These are phyloP conservation scores for Peromyscus aztecus DNA, from an alignment of 2,797 vertebrate species.

Conservation along the genomic window DNA sequence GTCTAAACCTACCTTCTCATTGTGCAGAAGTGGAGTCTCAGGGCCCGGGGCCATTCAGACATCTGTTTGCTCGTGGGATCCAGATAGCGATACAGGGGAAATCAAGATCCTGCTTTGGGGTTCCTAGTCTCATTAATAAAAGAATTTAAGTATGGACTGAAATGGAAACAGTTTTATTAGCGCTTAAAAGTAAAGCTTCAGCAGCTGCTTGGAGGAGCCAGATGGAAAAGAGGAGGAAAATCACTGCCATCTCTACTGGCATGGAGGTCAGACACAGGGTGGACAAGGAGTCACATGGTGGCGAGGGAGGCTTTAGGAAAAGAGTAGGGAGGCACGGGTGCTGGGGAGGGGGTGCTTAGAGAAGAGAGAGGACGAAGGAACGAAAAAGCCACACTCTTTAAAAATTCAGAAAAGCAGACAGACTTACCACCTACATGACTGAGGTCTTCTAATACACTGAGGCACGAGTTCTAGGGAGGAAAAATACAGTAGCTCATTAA, in stretches of 20 bases:
- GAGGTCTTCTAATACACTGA: background rate
- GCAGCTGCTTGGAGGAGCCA: background rate
- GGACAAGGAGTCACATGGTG: background rate
- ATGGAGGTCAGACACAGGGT: background rate
- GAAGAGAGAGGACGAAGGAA: background rate
- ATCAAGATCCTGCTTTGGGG: background rate
- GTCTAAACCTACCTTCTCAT: constrained; percentile 1
- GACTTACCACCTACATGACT: background rate
- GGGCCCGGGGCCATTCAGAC: background rate
- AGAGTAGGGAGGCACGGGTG: background rate
- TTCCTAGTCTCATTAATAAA: background rate
- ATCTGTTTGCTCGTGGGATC: background rate
- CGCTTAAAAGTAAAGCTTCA: background rate
- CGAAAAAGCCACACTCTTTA: background rate
- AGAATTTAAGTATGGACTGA: background rate
- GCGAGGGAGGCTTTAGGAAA: background rate
- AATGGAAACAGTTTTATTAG: background rate
- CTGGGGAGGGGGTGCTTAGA: background rate
- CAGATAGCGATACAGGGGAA: background rate
- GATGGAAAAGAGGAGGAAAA: background rate
- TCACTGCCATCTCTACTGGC: background rate
- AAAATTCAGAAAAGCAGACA: background rate
- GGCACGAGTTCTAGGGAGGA: background rate
- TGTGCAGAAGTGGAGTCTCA: background rate
- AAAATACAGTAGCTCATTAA: background rate